phyloP scores from a whole-genome alignment of 2,113 vertebrate species.

The Agapornis roseicollis region DNA sequence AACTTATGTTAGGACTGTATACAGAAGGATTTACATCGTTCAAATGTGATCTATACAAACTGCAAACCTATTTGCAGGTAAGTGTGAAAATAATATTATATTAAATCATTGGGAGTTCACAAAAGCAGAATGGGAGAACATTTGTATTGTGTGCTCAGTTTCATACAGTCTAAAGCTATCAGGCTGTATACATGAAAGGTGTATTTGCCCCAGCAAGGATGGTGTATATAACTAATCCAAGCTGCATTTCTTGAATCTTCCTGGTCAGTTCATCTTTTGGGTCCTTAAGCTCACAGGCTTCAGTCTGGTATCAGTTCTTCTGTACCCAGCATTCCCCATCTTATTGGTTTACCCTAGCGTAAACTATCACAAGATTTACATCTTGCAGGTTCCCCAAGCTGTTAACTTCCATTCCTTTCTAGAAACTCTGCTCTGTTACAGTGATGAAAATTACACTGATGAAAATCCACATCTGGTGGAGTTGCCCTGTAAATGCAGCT shows the following conservation, averaged over 20 bases:
- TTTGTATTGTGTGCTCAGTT: background rate
- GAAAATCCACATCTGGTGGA: background rate
- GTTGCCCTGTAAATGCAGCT: background rate
- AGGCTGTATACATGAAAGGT: background rate
- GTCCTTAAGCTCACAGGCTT: background rate
- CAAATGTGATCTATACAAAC: background rate
- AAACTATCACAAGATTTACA: background rate
- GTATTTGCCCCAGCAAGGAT: background rate
- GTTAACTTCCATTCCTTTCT: background rate
- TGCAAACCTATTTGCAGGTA: background rate
- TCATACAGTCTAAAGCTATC: background rate
- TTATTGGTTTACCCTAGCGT: background rate
- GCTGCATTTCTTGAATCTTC: background rate
- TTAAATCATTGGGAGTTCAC: background rate
- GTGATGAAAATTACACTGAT: background rate
- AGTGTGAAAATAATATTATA: background rate
- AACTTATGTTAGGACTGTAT: background rate
- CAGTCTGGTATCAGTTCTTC: background rate
- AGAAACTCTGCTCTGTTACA: background rate
- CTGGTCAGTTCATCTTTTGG: background rate
- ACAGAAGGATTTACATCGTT: background rate
- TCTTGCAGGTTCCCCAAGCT: background rate
- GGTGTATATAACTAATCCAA: background rate
- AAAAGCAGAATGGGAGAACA: background rate
- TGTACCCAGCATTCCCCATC: background rate